These are phyloP conservation scores for Molanna angustata DNA, from an alignment of 2,888 invertebrate genomes.

Conservation along the genomic window DNA sequence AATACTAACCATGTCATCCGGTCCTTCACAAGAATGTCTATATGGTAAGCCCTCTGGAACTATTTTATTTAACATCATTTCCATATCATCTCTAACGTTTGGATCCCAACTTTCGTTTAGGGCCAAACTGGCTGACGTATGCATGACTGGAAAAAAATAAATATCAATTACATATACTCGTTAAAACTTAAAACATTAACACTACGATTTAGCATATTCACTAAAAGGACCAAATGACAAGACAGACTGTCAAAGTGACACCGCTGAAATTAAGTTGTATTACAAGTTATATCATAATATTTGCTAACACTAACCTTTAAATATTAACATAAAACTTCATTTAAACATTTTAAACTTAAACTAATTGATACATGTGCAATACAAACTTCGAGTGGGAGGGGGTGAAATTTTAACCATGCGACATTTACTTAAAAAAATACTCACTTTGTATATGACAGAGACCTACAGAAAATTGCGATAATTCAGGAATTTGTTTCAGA, in stretches of 20 bases:
- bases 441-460: conserved; percentile 96
- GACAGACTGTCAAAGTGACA: conserved; percentile 1
- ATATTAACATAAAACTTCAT: neutral
- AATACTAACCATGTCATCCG: conserved; percentile 91
- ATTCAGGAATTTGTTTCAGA: conserved; percentile 89
- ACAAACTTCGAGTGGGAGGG: conserved; percentile 44
- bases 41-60: conserved; percentile 96
- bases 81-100: conserved; percentile 96
- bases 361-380: conserved; percentile 33
- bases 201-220: no score
- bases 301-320: neutral
- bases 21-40: conserved; percentile 96
- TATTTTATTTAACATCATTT: conserved; percentile 99
- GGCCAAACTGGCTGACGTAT: conserved; percentile 96
- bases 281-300: neutral
- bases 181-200: no score
- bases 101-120: conserved; percentile 99
- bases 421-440: conserved; percentile 43
- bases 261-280: neutral
- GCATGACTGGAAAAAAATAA: conserved; percentile 84
- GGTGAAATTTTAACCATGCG: conserved; percentile 44
- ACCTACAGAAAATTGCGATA: conserved; percentile 92
- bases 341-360: neutral
- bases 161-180: no score
- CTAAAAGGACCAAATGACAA: neutral